These are phyloP conservation scores for Tiliacea aurago DNA, from an alignment of 2,888 invertebrate species.

Conservation along the genomic window DNA sequence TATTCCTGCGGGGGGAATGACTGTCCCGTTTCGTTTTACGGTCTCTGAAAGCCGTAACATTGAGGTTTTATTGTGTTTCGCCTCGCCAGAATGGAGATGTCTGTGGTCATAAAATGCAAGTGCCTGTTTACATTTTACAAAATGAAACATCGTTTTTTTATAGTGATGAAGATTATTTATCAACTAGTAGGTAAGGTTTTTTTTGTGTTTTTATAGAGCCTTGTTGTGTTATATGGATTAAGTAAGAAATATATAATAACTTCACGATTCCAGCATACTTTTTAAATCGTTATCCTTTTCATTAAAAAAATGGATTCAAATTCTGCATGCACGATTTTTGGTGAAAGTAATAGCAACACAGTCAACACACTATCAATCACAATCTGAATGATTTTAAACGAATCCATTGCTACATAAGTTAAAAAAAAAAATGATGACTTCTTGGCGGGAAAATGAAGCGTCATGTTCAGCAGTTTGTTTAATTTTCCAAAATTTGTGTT, in stretches of 20 bases:
- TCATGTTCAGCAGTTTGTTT: too few species aligned
- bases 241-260: conserved; percentile 10
- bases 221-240: neutral
- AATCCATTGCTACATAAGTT: too few species aligned
- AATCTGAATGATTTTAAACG: too few species aligned
- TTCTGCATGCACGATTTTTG: neutral
- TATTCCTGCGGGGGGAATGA: conserved; percentile 71
- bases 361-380: too few species aligned
- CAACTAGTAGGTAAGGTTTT: neutral
- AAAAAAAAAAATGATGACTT: too few species aligned
- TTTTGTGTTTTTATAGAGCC: neutral
- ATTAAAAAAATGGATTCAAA: conserved; percentile 1
- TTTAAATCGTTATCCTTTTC: conserved; percentile 1
- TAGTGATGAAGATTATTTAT: conserved; percentile 1
- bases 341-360: conserved; percentile 2
- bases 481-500: too few species aligned
- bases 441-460: too few species aligned
- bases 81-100: conserved; percentile 72
- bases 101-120: conserved; percentile 70
- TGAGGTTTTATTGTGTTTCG: conserved; percentile 72
- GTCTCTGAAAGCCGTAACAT: conserved; percentile 70
- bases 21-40: conserved; percentile 78
- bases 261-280: neutral
- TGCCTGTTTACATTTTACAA: conserved; percentile 61
- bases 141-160: conserved; percentile 52